Evolutionary conservation across 1,140 invertebrate genomes (phyloP).

Genomic region (Chironomus tepperi): DNA sequence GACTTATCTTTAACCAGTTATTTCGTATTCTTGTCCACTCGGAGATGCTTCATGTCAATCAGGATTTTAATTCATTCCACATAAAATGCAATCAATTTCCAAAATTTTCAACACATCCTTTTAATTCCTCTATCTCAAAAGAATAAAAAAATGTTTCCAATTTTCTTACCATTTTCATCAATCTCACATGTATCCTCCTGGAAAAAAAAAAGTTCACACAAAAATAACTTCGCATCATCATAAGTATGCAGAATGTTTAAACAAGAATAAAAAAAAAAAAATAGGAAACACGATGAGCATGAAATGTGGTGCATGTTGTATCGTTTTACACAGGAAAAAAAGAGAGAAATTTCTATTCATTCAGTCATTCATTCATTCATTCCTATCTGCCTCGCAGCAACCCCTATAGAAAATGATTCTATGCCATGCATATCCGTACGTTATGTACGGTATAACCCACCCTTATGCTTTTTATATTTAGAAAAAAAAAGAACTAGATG

Average conservation of each 20-base stretch:
- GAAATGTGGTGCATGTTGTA: conserved; percentile 11
- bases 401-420: background rate
- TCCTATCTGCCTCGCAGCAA: background rate
- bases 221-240: conserved; percentile 7
- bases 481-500: background rate
- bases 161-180: no score
- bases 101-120: no score
- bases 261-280: no score
- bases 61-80: no score
- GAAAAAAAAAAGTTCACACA: background rate
- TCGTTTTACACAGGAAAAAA: background rate
- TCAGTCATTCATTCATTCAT: background rate
- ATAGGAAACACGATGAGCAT: background rate
- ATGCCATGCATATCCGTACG: background rate
- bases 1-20: no score
- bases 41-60: no score
- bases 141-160: no score
- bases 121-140: no score
- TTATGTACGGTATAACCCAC: background rate
- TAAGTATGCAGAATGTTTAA: background rate
- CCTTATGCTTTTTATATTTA: background rate
- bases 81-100: no score
- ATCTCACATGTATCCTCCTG: no score
- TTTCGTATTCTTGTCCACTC: no score
- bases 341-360: background rate